phyloP scores from a whole-genome alignment of 1,140 invertebrate genomes.

The Hirudo medicinalis region DNA sequence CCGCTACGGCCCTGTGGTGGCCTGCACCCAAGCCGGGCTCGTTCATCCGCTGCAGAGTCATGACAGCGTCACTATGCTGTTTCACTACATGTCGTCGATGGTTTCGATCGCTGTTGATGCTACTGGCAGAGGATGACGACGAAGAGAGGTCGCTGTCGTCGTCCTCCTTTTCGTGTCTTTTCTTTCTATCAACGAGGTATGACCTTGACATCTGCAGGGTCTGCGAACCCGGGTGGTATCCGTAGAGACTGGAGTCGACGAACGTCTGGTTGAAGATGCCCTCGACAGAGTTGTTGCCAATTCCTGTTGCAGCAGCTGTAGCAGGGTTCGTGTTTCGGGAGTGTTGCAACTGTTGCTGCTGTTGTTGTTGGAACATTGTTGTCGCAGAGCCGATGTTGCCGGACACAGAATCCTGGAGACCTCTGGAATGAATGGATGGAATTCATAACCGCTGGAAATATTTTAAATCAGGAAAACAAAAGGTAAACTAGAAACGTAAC shows the following conservation, averaged over 20 bases:
- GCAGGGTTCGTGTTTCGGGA: not conserved
- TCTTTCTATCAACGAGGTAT: slow-evolving; percentile 8
- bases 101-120: not conserved
- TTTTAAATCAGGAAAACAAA: not conserved
- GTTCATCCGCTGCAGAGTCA: not conserved
- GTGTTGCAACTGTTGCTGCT: not conserved
- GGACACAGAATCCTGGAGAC: not conserved
- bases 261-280: slow-evolving; percentile 3
- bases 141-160: not conserved
- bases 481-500: too few species aligned
- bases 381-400: not conserved
- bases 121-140: not conserved
- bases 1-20: not conserved
- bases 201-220: slow-evolving; percentile 8
- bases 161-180: not conserved
- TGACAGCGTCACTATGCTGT: not conserved
- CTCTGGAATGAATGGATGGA: not conserved
- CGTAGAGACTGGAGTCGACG: slow-evolving; percentile 8
- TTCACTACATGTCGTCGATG: not conserved
- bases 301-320: not conserved
- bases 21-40: not conserved
- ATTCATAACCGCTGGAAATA: not conserved
- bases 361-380: not conserved
- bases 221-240: slow-evolving; percentile 4
- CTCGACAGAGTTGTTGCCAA: not conserved